These are phyloP conservation scores for Caprella mutica DNA, from an alignment of 2,888 invertebrate genomes.

Conservation along the genomic window DNA sequence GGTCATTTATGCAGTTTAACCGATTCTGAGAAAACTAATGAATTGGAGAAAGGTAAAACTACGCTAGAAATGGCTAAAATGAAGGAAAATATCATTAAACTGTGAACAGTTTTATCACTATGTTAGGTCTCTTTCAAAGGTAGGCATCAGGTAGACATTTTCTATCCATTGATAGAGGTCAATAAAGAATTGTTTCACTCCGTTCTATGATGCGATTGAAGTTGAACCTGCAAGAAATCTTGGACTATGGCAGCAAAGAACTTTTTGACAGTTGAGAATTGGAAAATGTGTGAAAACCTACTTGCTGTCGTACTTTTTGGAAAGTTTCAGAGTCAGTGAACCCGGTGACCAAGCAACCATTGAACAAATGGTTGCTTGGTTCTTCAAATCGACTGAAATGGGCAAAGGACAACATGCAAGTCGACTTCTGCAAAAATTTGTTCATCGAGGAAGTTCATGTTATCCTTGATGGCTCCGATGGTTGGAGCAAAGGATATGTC, in stretches of 20 bases:
- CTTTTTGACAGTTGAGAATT: background rate
- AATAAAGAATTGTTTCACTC: too few relatives aligned
- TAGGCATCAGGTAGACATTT: background rate
- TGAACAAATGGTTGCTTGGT: background rate
- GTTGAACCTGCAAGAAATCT: background rate
- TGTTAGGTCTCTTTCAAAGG: background rate
- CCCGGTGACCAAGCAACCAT: background rate
- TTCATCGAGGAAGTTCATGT: background rate
- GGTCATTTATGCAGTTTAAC: background rate
- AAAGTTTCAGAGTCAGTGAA: background rate
- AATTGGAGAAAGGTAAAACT: background rate
- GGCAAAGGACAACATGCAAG: background rate
- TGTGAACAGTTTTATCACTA: background rate
- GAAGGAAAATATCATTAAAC: background rate
- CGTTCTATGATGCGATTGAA: background rate
- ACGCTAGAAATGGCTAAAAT: background rate
- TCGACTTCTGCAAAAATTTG: background rate
- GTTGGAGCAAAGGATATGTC: background rate
- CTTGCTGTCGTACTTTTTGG: background rate
- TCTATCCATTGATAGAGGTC: background rate
- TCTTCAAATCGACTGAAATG: background rate
- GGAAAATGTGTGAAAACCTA: too few relatives aligned
- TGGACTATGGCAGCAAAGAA: too few relatives aligned
- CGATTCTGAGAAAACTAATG: background rate
- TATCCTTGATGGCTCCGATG: background rate